Conservation (phyloP, 2,113 vertebrate species). For the Cyprinus carpio region DNA sequence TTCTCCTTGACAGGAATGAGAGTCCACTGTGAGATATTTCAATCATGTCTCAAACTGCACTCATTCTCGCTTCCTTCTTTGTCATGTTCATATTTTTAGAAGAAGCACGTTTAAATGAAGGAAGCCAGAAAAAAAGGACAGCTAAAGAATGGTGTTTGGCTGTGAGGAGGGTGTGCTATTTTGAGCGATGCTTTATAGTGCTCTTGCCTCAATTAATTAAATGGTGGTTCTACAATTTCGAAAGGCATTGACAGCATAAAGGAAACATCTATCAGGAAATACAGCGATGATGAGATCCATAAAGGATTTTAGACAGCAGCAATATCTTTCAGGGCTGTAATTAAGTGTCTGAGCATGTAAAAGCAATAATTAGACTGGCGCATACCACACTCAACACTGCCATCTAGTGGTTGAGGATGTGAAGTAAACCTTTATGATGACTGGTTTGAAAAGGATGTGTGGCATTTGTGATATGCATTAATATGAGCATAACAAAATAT, state of each 20-base stretch:
- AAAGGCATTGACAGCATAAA: constrained; percentile 65
- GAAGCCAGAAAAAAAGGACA: neutral
- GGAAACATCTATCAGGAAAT: constrained; percentile 60
- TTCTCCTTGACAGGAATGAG: neutral
- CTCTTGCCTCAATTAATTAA: constrained; percentile 55
- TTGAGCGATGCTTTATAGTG: constrained; percentile 56
- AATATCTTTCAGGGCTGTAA: constrained; percentile 62
- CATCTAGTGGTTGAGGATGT: constrained; percentile 64
- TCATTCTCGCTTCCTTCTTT: constrained; percentile 34
- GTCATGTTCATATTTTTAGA: constrained; percentile 50
- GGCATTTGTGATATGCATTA: neutral
- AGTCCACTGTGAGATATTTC: neutral
- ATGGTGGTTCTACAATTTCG: constrained; percentile 56
- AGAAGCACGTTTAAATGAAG: constrained; percentile 49
- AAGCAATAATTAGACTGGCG: constrained; percentile 3
- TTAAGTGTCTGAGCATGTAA: constrained; percentile 51
- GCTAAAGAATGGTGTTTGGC: neutral
- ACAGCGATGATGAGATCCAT: constrained; percentile 54
- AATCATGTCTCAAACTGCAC: neutral
- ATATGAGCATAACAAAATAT: neutral
- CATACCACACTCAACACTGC: constrained; percentile 61
- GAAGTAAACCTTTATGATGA: constrained; percentile 46
- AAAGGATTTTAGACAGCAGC: constrained; percentile 60
- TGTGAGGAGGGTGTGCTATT: constrained; percentile 55
- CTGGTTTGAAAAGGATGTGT: neutral